Evolutionary conservation across 2,113 vertebrate genomes (phyloP), one percentile per base, ranked within the genome.

Genomic region (Baryphthengus martii): DNA sequence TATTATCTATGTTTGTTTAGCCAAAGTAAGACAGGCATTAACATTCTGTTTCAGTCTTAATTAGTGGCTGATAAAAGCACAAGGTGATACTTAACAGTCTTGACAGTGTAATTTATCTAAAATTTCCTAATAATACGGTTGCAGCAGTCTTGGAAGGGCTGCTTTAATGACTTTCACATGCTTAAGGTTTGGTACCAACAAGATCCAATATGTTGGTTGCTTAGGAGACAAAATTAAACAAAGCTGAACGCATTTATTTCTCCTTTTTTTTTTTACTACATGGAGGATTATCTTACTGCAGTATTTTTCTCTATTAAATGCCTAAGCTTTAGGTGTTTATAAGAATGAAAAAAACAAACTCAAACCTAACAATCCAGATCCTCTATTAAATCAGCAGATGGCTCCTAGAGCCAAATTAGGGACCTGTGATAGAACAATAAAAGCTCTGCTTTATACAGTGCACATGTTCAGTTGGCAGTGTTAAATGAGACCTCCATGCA

Each of bases 181-280:
- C 83, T 85, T 86, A 92, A 90, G 89, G 47, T 82, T 96, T 94
- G 81, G 71, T 93, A 90, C 86, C 72, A 76, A 74, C 76, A 81
- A 58, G 76, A 88, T 82, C 78, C 71, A 93, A 75, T 92, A 71
- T 89, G 81, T 58, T 95, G 85, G 95, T 97, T 96, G 89, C 96
- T 96, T 95, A 92, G 94, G 96, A 95, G 87, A 96, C 84, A 70
- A 92, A 97, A 93, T 95, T 87, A 96, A 96, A 89, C 95, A 93
- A 94, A 96, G 84, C 76, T 7, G 5, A 96, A 72, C 1, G 7
- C 73, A 47, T 95, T 82, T n/a, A 85, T 95, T 92, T 86, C 92
- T 82, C 59, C 39, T 45, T 5, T 39, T 94, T 5, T 39, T 94
- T 90, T 94, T 95, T 88, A 71, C 89, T 17, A 23, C 53, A 85